Percentiles rank a stretch among this genome's conserved stretches.
Evolutionary conservation across 2,888 invertebrate genomes (phyloP).

Genomic region (Hyles lineata): DNA sequence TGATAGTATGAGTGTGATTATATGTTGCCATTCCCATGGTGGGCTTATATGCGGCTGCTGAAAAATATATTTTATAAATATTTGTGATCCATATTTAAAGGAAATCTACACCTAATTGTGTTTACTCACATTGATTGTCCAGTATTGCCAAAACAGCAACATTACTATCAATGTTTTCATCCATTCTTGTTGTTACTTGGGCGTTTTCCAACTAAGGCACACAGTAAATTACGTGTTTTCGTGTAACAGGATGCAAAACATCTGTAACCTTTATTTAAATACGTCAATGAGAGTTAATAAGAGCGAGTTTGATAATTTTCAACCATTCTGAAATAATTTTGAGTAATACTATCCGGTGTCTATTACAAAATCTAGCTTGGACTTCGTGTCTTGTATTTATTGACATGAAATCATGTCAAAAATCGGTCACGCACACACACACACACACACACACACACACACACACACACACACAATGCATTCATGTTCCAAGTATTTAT

Average conservation of each 20-base stretch:
- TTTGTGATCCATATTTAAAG: constrained; percentile 29
- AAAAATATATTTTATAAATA: constrained; percentile 35
- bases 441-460: too few relatives aligned
- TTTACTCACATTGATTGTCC: constrained; percentile 63
- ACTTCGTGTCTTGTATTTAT: not conserved
- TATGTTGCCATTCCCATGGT: constrained; percentile 55
- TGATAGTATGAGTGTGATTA: constrained; percentile 51
- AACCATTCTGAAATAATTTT: not conserved
- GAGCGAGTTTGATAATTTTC: not conserved
- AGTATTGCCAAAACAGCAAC: constrained; percentile 68
- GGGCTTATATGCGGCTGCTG: constrained; percentile 59
- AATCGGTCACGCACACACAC: not conserved
- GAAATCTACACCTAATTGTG: constrained; percentile 32
- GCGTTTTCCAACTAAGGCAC: constrained; percentile 45
- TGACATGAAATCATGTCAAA: too few relatives aligned
- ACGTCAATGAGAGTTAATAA: not conserved
- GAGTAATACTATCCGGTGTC: not conserved
- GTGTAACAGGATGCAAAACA: not conserved
- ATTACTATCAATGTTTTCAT: constrained; percentile 67
- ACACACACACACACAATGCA: not conserved
- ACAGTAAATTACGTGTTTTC: not conserved
- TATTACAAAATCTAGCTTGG: not conserved
- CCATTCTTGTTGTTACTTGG: constrained; percentile 52
- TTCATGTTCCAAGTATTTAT: not conserved
- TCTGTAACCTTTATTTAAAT: not conserved